These are phyloP conservation scores for Procavia capensis DNA, from an alignment of 2,113 vertebrate species.

Conservation along the genomic window DNA sequence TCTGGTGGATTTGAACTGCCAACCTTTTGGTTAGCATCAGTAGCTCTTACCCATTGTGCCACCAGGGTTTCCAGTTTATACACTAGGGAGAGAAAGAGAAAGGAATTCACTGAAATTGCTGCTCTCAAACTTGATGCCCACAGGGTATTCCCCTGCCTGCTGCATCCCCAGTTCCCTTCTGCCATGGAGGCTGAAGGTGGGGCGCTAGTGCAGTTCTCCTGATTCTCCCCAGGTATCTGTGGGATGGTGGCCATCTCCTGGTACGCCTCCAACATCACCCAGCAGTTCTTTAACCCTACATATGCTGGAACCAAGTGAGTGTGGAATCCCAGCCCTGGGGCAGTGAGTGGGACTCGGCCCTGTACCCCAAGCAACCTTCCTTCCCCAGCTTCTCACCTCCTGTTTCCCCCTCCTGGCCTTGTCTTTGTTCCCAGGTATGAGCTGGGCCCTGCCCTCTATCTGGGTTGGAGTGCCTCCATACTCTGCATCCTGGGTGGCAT, in stretches of 20 bases:
- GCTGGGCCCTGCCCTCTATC: slow-evolving; percentile 93
- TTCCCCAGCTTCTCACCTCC: not conserved
- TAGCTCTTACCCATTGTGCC: no score
- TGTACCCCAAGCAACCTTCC: fast-evolving
- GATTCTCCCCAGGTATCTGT: slow-evolving; percentile 88
- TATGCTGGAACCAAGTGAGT: slow-evolving; percentile 91
- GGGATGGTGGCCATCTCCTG: slow-evolving; percentile 93
- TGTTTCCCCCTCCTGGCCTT: fast-evolving
- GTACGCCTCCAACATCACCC: slow-evolving; percentile 94
- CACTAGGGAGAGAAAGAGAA: not conserved
- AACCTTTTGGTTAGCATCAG: no score
- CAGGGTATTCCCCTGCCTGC: not conserved
- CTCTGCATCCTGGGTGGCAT: slow-evolving; percentile 90
- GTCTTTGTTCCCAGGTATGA: slow-evolving; percentile 88
- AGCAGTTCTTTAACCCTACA: slow-evolving; percentile 92
- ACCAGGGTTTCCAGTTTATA: no score
- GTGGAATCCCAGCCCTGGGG: not conserved
- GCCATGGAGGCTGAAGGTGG: not conserved
- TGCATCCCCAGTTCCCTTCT: not conserved
- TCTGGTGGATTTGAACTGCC: no score
- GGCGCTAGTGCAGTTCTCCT: not conserved
- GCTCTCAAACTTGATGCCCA: not conserved
- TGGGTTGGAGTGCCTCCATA: slow-evolving; percentile 93
- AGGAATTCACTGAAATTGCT: not conserved
- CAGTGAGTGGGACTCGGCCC: not conserved